phyloP scores from a whole-genome alignment of 2,888 invertebrate genomes.

The Cosmorhoe ocellata region DNA sequence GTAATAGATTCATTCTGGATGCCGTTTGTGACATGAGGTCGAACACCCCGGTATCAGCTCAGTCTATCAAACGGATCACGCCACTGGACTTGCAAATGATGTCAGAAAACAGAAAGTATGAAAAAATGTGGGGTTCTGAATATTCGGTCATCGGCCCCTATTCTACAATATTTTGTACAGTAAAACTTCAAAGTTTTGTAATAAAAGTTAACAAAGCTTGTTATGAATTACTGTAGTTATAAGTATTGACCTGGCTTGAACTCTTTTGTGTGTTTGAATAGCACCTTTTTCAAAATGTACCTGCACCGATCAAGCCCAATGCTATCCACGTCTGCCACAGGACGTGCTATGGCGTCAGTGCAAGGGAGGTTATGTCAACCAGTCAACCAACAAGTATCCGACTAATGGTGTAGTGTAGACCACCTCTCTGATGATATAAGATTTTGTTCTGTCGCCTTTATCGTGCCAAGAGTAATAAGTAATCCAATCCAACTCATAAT shows the following conservation, averaged over 20 bases:
- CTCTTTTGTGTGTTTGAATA: no score
- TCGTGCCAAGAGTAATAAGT: constrained; percentile 63
- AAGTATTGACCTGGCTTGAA: no score
- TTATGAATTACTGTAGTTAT: no score
- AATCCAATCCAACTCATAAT: constrained; percentile 15
- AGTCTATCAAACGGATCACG: constrained; percentile 38
- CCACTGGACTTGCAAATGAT: constrained; percentile 41
- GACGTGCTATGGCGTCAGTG: constrained; percentile 52
- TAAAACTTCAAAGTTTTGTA: no score
- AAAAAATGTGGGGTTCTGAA: neutral
- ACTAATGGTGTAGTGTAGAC: constrained; percentile 54
- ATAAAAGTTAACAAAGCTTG: no score
- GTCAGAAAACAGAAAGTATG: constrained; percentile 11
- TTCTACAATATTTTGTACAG: no score
- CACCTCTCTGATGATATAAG: constrained; percentile 52
- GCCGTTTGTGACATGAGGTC: constrained; percentile 50
- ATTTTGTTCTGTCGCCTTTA: constrained; percentile 57
- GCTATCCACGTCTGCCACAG: constrained; percentile 63
- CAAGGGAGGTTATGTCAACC: constrained; percentile 60
- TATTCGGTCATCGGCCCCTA: no score
- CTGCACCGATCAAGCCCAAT: constrained; percentile 35
- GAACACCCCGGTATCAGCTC: constrained; percentile 38
- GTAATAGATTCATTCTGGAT: constrained; percentile 67
- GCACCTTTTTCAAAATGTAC: constrained; percentile 16
- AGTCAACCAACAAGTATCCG: constrained; percentile 61